Evolutionary conservation across 2,888 invertebrate genomes (phyloP).

Genomic region (Drosophila subsilvestris): DNA sequence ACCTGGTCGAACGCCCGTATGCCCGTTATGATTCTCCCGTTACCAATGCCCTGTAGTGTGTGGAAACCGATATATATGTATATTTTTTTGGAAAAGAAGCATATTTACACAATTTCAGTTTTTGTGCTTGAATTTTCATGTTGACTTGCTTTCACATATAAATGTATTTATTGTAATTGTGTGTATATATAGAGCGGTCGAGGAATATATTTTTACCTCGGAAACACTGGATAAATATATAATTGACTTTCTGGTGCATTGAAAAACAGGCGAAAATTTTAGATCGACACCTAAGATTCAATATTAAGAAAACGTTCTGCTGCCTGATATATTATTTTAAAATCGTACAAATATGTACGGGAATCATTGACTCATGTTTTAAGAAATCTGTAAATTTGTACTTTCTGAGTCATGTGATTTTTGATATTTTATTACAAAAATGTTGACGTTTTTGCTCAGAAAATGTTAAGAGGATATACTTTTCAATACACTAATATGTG

Average conservation of each 20-base stretch:
- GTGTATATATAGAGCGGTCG: neutral
- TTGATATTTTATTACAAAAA: neutral
- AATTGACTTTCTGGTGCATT: neutral
- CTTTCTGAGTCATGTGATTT: too few relatives aligned
- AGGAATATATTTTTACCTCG: neutral
- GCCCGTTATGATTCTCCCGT: slow-evolving; percentile 81
- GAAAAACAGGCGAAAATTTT: neutral
- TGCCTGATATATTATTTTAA: too few relatives aligned
- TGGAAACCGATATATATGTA: slow-evolving; percentile 36
- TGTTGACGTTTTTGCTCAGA: neutral
- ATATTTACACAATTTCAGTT: neutral
- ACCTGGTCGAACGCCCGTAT: slow-evolving; percentile 82
- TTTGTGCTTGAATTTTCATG: neutral
- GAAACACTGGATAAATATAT: neutral
- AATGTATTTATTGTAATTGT: neutral
- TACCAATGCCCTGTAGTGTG: slow-evolving; percentile 73
- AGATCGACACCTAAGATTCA: neutral
- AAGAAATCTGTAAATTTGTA: too few relatives aligned
- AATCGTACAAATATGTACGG: too few relatives aligned
- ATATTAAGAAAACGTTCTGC: too few relatives aligned
- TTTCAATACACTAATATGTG: neutral
- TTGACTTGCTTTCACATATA: neutral
- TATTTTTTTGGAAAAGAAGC: slow-evolving; percentile 1
- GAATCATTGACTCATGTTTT: too few relatives aligned
- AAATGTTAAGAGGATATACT: neutral